Conservation (phyloP, 2,113 vertebrate species). For the Origma solitaria region DNA sequence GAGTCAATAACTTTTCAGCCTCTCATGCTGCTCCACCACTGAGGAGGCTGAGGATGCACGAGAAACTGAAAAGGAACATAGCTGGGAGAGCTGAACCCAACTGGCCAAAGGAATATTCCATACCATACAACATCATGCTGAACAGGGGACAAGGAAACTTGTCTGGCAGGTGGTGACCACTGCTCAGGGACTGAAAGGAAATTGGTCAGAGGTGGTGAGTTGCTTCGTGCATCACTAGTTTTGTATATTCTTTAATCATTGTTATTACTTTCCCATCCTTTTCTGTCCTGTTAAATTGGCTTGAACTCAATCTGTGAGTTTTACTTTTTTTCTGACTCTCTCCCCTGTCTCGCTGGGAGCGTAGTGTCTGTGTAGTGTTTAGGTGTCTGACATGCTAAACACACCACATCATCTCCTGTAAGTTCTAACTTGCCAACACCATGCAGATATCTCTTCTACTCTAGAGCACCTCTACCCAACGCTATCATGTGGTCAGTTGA, state of each 20-base stretch:
- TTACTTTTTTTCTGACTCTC: neutral
- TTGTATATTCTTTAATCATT: neutral
- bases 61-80: neutral
- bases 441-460: neutral
- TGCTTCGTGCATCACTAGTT: neutral
- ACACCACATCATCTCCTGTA: neutral
- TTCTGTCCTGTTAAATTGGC: neutral
- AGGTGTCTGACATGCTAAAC: neutral
- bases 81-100: neutral
- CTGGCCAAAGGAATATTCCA: neutral
- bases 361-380: accelerated
- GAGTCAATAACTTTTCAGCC: neutral
- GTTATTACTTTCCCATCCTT: neutral
- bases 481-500: neutral
- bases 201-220: neutral
- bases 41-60: neutral
- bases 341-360: accelerated
- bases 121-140: neutral
- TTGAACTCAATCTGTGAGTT: neutral
- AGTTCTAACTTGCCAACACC: neutral
- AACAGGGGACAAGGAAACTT: neutral
- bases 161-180: too few relatives aligned
- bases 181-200: neutral
- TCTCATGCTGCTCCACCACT: neutral
- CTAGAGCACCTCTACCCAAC: neutral